These are phyloP conservation scores for Parasteatoda tepidariorum DNA, from an alignment of 1,140 invertebrate genomes.

Conservation along the genomic window DNA sequence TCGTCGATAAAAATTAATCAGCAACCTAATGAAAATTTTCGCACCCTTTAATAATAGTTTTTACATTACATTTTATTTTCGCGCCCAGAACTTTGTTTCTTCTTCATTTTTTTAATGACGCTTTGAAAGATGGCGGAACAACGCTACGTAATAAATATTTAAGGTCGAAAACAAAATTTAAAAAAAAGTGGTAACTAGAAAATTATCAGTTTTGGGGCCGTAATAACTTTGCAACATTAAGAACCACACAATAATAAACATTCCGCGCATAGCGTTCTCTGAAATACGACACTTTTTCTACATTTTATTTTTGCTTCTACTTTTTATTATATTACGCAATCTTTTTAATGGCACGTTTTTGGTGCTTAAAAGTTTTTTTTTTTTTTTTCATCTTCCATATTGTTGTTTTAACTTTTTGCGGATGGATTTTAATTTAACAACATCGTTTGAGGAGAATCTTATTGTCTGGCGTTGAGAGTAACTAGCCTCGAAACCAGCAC, in stretches of 20 bases:
- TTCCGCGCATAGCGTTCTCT: constrained; percentile 33
- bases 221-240: constrained; percentile 47
- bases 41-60: constrained; percentile 44
- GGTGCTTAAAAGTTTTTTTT: constrained; percentile 30
- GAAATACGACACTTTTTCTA: constrained; percentile 40
- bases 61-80: constrained; percentile 2
- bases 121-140: too few species aligned
- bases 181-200: constrained; percentile 22
- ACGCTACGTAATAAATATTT: constrained; percentile 37
- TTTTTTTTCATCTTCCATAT: background rate
- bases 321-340: background rate
- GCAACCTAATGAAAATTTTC: constrained; percentile 42
- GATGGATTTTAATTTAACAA: constrained; percentile 46
- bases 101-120: too few species aligned
- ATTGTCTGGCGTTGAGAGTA: constrained; percentile 36
- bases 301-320: background rate
- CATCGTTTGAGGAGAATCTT: constrained; percentile 40
- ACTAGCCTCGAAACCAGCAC: constrained; percentile 19
- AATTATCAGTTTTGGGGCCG: constrained; percentile 40
- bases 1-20: constrained; percentile 50
- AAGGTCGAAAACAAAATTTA: constrained; percentile 2
- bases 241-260: constrained; percentile 36
- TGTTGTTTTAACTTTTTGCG: constrained; percentile 29
- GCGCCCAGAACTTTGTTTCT: too few species aligned
- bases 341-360: constrained; percentile 41